A percentile compares a stretch with the other conserved stretches of the same genome.
Evolutionary conservation across 35 echinoderm and acorn worm species (phyloP).

Genomic region (Heliocidaris erythrogramma): DNA sequence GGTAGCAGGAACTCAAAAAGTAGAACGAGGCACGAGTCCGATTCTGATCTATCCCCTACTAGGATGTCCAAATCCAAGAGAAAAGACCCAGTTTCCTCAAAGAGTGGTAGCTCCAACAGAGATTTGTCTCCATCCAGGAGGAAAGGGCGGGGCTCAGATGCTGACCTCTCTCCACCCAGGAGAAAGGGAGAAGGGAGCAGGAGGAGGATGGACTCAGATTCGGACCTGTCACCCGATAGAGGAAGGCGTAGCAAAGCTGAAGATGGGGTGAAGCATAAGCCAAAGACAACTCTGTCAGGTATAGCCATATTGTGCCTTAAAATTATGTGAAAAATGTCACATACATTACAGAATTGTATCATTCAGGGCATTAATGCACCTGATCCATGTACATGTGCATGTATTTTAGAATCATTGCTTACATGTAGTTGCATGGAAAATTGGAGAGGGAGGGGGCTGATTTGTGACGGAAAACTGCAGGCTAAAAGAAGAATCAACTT

Average conservation of each 20-base stretch:
- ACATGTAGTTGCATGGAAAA: no score
- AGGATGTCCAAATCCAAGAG: slow-evolving; percentile 50
- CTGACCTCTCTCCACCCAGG: slow-evolving; percentile 73
- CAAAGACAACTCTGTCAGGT: slow-evolving; percentile 75
- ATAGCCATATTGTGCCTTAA: background rate
- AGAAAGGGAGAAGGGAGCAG: slow-evolving; percentile 7
- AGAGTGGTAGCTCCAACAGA: slow-evolving; percentile 38
- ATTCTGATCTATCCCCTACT: slow-evolving; percentile 79
- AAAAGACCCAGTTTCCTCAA: slow-evolving; percentile 61
- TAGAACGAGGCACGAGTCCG: slow-evolving; percentile 43
- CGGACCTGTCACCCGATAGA: slow-evolving; percentile 39
- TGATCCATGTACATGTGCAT: no score
- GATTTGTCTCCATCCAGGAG: slow-evolving; percentile 60
- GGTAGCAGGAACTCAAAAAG: background rate
- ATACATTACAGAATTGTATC: no score
- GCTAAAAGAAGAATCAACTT: no score
- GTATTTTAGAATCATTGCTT: no score
- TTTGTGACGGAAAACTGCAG: no score
- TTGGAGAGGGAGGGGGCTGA: no score
- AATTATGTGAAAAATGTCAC: background rate
- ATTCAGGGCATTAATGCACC: no score
- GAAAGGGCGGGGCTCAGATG: slow-evolving; percentile 47
- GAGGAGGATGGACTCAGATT: slow-evolving; percentile 24
- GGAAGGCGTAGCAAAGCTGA: background rate
- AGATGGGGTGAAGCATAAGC: slow-evolving; percentile 4